These are phyloP conservation scores for Panulirus ornatus DNA, from an alignment of 1,140 invertebrate genomes.

Conservation along the genomic window DNA sequence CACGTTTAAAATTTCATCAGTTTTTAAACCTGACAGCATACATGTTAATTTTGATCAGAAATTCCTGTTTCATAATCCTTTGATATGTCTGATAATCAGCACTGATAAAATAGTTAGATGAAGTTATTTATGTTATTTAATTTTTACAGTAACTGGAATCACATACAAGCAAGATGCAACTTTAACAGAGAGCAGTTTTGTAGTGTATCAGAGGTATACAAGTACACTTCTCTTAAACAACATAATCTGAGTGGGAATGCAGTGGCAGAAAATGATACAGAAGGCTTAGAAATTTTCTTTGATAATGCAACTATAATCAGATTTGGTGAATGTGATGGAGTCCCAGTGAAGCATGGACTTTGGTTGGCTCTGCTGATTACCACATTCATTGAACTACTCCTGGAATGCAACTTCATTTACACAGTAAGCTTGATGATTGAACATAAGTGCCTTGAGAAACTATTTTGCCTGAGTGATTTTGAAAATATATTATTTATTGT, in stretches of 20 bases:
- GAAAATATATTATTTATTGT: too few relatives aligned
- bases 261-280: not conserved
- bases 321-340: not conserved
- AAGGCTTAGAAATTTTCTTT: not conserved
- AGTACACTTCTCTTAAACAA: not conserved
- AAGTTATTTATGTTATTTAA: conserved; percentile 81
- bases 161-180: conserved; percentile 34
- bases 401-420: conserved; percentile 10
- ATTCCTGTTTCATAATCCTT: not conserved
- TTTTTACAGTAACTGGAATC: conserved; percentile 61
- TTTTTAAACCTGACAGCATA: not conserved
- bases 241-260: not conserved
- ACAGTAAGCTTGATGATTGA: not conserved
- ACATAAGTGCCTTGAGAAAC: too few relatives aligned
- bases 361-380: not conserved
- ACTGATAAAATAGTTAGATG: conserved; percentile 94
- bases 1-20: not conserved
- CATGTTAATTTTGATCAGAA: not conserved
- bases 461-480: too few relatives aligned
- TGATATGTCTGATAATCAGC: too few relatives aligned
- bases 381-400: not conserved
- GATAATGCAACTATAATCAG: not conserved
- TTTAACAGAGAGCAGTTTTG: conserved; percentile 24
- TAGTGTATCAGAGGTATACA: not conserved
- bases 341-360: not conserved